Conservation (phyloP, 1,140 invertebrate genomes). For the Tribolium madens region DNA sequence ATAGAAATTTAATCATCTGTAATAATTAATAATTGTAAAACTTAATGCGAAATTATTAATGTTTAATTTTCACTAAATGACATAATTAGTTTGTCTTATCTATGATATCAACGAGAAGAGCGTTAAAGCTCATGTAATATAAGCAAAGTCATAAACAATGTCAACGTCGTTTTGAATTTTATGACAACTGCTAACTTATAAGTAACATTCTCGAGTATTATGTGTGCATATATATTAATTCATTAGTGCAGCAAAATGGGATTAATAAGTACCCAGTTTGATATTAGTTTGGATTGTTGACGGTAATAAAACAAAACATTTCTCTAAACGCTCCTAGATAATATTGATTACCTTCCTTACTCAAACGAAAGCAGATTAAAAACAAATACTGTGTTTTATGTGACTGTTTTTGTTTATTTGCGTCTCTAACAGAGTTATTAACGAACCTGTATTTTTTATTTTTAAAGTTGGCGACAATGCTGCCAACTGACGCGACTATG, state of each 20-base stretch:
- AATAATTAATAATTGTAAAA: no score
- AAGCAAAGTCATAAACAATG: constrained; percentile 36
- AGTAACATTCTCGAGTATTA: constrained; percentile 35
- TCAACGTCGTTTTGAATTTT: constrained; percentile 40
- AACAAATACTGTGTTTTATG: no score
- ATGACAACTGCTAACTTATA: constrained; percentile 39
- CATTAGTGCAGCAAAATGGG: constrained; percentile 27
- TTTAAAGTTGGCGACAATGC: no score
- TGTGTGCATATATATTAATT: constrained; percentile 49
- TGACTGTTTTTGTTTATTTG: no score
- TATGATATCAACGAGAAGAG: neutral
- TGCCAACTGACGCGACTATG: no score
- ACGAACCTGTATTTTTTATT: no score
- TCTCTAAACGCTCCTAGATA: neutral
- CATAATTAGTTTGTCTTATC: constrained; percentile 7
- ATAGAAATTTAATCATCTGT: no score
- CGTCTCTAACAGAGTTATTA: no score
- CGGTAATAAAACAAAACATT: constrained; percentile 3
- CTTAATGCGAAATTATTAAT: neutral
- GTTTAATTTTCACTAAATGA: constrained; percentile 16
- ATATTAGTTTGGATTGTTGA: constrained; percentile 5
- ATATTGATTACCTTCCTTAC: no score
- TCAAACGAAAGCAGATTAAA: no score
- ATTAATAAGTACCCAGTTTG: constrained; percentile 1
- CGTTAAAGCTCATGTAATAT: constrained; percentile 14